Conservation (phyloP, 2,888 invertebrate species). For the Dolichopus griseipennis region DNA sequence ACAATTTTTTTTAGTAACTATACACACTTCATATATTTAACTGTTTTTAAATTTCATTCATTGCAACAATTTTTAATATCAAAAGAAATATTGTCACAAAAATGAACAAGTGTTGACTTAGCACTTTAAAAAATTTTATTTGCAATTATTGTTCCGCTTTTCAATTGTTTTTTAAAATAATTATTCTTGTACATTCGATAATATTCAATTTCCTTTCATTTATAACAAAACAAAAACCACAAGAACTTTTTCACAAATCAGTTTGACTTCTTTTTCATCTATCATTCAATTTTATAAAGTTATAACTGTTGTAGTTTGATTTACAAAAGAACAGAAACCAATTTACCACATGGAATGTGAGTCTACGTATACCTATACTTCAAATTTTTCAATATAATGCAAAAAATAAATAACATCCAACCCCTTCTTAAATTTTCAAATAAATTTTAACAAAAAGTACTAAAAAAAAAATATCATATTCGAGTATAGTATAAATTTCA, state of each 20-base stretch:
- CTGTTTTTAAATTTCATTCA: no score
- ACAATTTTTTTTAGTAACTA: no score
- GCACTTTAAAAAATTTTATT: background rate
- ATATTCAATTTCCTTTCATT: background rate
- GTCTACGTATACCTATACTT: background rate
- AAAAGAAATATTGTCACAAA: background rate
- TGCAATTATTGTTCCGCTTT: background rate
- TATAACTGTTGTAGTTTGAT: background rate
- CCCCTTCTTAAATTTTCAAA: background rate
- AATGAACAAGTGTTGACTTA: background rate
- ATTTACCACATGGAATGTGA: background rate
- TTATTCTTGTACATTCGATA: background rate
- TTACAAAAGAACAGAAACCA: background rate
- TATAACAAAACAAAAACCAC: no score
- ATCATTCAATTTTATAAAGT: no score
- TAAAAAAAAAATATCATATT: background rate
- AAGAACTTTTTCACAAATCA: no score
- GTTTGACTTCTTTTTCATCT: background rate
- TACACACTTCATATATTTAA: no score
- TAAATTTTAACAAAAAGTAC: background rate
- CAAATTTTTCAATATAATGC: background rate
- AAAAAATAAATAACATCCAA: no score
- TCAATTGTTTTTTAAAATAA: background rate
- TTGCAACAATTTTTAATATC: no score
- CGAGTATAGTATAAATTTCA: background rate